Conservation (phyloP, 2,888 invertebrate genomes). For the Drosophila anomelani region DNA sequence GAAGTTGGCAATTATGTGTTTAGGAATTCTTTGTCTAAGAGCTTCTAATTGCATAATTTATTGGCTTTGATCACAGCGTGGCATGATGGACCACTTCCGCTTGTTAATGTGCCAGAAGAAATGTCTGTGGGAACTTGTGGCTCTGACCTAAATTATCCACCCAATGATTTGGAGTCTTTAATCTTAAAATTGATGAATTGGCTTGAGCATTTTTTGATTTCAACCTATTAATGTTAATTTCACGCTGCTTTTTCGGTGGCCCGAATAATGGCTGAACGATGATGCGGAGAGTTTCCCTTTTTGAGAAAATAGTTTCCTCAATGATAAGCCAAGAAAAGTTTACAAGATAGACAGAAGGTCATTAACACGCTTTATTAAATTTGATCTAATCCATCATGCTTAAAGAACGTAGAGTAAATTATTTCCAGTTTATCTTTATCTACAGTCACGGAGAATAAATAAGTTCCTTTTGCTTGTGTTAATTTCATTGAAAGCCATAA, state of each 20-base stretch:
- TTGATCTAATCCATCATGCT: not conserved
- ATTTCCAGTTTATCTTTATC: not conserved
- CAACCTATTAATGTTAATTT: conserved; percentile 31
- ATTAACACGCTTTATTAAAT: not conserved
- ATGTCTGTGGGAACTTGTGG: not conserved
- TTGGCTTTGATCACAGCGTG: conserved; percentile 15
- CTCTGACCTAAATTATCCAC: conserved; percentile 11
- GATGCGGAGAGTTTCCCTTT: conserved; percentile 29
- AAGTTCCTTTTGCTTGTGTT: not conserved
- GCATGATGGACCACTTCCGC: conserved; percentile 36
- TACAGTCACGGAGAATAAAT: not conserved
- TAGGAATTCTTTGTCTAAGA: conserved; percentile 28
- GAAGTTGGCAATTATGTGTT: conserved; percentile 49
- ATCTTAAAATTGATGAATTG: conserved; percentile 13
- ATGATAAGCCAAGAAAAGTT: conserved; percentile 20
- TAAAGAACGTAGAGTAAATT: not conserved
- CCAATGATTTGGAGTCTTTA: conserved; percentile 5
- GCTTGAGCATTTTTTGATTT: conserved; percentile 1
- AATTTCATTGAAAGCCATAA: not conserved
- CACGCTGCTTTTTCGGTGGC: conserved; percentile 32
- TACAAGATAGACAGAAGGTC: not conserved
- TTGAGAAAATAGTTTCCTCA: not conserved
- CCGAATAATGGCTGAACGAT: conserved; percentile 14
- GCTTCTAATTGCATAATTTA: conserved; percentile 49
- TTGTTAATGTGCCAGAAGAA: conserved; percentile 1